Percentiles rank a stretch among this genome's conserved stretches.
These are phyloP conservation scores for Anguilla megastoma DNA, from an alignment of 2,797 vertebrate genomes.

Conservation along the genomic window DNA sequence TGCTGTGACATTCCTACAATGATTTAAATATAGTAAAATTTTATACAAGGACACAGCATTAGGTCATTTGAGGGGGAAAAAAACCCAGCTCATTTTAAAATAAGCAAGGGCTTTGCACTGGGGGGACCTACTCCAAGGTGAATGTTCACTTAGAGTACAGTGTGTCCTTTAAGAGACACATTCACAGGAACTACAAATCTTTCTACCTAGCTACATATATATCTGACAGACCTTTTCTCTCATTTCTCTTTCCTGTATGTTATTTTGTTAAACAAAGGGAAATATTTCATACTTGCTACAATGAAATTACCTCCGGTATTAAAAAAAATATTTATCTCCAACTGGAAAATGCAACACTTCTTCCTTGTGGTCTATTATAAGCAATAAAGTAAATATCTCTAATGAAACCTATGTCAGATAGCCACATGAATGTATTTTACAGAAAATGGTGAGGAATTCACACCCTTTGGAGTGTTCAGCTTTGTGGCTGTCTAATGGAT, in stretches of 20 bases:
- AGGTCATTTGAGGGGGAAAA: background rate
- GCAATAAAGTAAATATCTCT: background rate
- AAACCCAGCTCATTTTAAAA: constrained; percentile 5
- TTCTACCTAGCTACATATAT: background rate
- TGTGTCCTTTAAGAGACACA: background rate
- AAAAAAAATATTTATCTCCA: background rate
- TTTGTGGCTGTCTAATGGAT: background rate
- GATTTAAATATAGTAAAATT: constrained; percentile 2
- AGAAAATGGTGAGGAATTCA: constrained; percentile 13
- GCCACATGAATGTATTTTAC: background rate
- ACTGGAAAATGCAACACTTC: background rate
- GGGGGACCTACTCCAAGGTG: background rate
- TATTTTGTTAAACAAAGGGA: background rate
- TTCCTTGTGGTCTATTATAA: background rate
- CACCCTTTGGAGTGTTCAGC: constrained; percentile 7
- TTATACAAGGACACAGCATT: constrained; percentile 12
- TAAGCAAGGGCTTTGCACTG: background rate
- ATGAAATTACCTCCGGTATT: background rate
- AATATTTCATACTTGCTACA: background rate
- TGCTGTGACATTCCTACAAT: background rate
- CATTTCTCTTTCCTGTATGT: background rate
- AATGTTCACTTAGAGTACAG: background rate
- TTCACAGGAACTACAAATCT: background rate
- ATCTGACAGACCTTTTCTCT: background rate
- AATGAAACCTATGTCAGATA: background rate